Percentiles rank a stretch among this genome's conserved stretches.
phyloP scores from a whole-genome alignment of 2,113 vertebrate species.

The Maccullochella peelii region DNA sequence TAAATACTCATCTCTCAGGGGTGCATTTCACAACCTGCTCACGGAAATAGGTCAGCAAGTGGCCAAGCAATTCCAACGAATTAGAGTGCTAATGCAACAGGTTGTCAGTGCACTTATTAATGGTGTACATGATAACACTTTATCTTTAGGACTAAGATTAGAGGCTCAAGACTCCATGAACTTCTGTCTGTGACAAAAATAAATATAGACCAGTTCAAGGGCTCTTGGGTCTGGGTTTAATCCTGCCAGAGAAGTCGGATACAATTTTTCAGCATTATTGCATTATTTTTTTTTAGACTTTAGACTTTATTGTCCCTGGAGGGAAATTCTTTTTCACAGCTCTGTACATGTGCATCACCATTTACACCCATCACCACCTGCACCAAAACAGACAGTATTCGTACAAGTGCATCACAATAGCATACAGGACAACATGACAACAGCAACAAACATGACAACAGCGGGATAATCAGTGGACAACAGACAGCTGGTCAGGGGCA shows the following conservation, averaged over 20 bases:
- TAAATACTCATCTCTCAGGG: constrained; percentile 73
- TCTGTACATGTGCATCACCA: no score
- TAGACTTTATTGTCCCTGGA: no score
- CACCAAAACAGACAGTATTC: no score
- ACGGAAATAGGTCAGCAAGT: constrained; percentile 71
- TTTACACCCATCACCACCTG: no score
- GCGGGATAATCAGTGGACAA: no score
- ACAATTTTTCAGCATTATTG: background rate
- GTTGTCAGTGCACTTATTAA: constrained; percentile 57
- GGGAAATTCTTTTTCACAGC: no score
- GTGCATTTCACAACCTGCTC: constrained; percentile 72
- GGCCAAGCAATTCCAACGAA: constrained; percentile 63
- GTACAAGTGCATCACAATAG: no score
- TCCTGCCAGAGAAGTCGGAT: constrained; percentile 3
- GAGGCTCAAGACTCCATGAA: constrained; percentile 1
- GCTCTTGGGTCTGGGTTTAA: background rate
- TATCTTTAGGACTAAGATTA: constrained; percentile 40
- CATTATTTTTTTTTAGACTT: no score
- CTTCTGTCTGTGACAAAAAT: background rate
- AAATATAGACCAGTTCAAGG: constrained; percentile 23
- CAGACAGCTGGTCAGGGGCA: no score
- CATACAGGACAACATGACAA: no score
- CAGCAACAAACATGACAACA: no score
- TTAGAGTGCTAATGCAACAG: constrained; percentile 69
- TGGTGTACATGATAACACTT: constrained; percentile 37